Base-by-base conservation (phyloP, 2,113 vertebrate genomes). In the Corvus moneduloides region DNA sequence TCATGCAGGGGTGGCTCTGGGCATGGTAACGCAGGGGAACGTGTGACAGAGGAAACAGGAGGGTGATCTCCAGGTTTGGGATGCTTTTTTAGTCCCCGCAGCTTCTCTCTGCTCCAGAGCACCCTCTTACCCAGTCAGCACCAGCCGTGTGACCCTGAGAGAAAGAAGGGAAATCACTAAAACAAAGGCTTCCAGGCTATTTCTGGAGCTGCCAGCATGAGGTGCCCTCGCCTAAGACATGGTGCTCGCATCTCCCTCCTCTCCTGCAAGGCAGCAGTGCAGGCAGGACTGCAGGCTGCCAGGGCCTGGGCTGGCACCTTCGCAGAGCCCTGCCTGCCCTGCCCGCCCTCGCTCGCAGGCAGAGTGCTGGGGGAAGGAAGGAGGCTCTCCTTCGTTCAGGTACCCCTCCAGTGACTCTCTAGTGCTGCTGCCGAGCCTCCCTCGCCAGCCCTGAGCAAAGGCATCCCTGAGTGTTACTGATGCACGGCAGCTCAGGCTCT, bases 221-320 rank as follows among this genome's bases (percentile, higher is more conserved):
- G 97, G 97, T 96, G 93, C 97, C 95, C 96, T 97, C 91, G 90
- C 88, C 94, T 97, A 97, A 97, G 92, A 86, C 95, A 96, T 90
- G 59, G 73, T 91, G 77, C 78, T 94, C 43, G 2, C 67, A 13
- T 61, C 71, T 82, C 81, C 44, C 37, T 91, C 72, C 80, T 69
- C 76, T 77, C 61, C 87, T 58, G 89, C 52, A 62, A 68, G 87
- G 76, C 91, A 87, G 91, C 8, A 0, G 95, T 84, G 77, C 92
- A 94, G 95, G 83, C 96, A 97, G 21, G 41, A 46, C 90, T 94
- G 87, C 84, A n/a, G 81, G 81, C 84, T 91, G 95, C 92, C 96
- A 96, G 92, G 67, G 22, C 55, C 24, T 37, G 63, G 64, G 64
- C 83, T 95, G 96, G 86, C 89, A 93, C 80, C 62, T 79, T 43